Conservation (phyloP, 2,113 vertebrate genomes). For the Todiramphus saurophagus region DNA sequence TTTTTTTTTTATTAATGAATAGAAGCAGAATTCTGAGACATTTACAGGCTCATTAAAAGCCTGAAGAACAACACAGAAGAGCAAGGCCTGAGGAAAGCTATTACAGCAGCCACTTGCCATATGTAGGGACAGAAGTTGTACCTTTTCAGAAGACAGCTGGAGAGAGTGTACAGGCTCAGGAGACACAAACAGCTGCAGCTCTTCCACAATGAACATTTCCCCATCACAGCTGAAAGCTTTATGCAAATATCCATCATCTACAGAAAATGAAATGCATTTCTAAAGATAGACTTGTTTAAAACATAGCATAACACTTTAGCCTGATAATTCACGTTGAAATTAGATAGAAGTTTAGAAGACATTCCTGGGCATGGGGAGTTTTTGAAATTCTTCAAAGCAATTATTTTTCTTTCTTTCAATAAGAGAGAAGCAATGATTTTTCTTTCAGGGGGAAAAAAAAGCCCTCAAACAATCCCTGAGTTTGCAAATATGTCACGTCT, state of each 20-base stretch:
- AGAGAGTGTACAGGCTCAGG: constrained; percentile 65
- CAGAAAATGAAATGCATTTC: constrained; percentile 7
- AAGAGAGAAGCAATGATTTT: not conserved
- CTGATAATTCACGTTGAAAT: not conserved
- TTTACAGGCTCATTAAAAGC: not conserved
- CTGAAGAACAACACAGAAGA: not conserved
- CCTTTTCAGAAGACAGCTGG: constrained; percentile 74
- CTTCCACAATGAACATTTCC: constrained; percentile 80
- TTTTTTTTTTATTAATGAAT: not conserved
- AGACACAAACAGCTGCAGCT: constrained; percentile 73
- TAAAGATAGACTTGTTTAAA: not conserved
- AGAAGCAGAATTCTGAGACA: not conserved
- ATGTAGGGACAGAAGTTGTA: not conserved
- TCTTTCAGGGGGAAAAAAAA: not conserved
- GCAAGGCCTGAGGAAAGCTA: not conserved
- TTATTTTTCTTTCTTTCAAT: not conserved
- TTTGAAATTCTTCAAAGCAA: not conserved
- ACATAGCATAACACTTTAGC: not conserved
- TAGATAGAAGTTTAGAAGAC: not conserved
- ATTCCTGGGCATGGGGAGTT: not conserved
- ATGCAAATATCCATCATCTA: constrained; percentile 81
- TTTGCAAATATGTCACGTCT: not conserved
- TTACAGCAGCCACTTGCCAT: not conserved
- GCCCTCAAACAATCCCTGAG: not conserved
- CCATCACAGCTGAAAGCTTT: constrained; percentile 77